Evolutionary conservation across 92 coral and sea anemone genomes (phyloP).

Genomic region (Anthopleura xanthogrammica): DNA sequence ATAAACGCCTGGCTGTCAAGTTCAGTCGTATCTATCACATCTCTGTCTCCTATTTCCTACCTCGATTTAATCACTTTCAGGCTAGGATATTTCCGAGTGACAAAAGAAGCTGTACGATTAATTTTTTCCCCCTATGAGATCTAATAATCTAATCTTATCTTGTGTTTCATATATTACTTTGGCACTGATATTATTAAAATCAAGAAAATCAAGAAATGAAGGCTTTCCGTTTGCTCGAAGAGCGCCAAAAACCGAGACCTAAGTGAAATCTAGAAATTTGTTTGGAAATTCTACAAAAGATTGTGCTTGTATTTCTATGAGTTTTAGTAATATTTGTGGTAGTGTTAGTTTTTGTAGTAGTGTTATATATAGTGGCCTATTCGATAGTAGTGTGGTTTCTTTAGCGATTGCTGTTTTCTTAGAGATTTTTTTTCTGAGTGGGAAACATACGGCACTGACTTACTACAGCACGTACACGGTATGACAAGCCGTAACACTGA

Average conservation of each 20-base stretch:
- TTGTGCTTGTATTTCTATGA: too few relatives aligned
- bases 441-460: too few relatives aligned
- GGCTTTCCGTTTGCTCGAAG: background rate
- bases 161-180: background rate
- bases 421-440: too few relatives aligned
- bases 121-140: background rate
- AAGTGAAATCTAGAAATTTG: too few relatives aligned
- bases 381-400: too few relatives aligned
- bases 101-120: background rate
- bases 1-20: background rate
- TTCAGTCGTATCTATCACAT: background rate
- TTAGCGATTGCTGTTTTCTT: too few relatives aligned
- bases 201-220: background rate
- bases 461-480: too few relatives aligned
- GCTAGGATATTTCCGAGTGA: slow-evolving; percentile 4
- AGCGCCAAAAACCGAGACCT: background rate
- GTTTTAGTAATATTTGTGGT: too few relatives aligned
- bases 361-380: too few relatives aligned
- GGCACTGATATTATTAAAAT: background rate
- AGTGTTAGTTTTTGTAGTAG: too few relatives aligned
- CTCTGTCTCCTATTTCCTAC: background rate
- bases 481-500: too few relatives aligned
- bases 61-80: slow-evolving; percentile 4
- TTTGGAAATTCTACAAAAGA: too few relatives aligned
- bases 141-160: slow-evolving; percentile 1